phyloP scores from a whole-genome alignment of 2,797 vertebrate genomes.

The Nannoperca obscura region DNA sequence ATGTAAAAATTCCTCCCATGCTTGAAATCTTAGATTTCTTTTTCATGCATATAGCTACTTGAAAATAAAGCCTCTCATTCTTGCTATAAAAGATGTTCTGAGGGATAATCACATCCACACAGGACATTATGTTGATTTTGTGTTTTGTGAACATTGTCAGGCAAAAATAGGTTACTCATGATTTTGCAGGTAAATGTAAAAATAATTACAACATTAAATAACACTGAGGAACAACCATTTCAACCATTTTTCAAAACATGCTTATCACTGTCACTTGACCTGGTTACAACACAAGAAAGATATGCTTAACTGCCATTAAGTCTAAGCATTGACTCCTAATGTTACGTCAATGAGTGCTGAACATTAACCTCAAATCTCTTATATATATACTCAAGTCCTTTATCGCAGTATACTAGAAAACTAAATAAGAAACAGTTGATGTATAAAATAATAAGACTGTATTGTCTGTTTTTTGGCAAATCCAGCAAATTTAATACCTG shows the following conservation, averaged over 20 bases:
- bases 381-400: not conserved
- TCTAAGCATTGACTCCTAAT: not conserved
- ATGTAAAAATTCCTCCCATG: conserved; percentile 80
- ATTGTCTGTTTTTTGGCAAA: not conserved
- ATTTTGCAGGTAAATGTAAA: conserved; percentile 12
- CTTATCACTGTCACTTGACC: conserved; percentile 8
- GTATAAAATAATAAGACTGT: not conserved
- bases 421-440: not conserved
- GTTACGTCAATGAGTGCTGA: not conserved
- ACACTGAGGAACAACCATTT: not conserved
- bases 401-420: not conserved
- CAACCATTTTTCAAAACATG: not conserved
- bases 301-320: not conserved
- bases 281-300: conserved; percentile 6
- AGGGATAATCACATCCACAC: conserved; percentile 31
- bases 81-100: conserved; percentile 8
- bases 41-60: conserved; percentile 58
- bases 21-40: conserved; percentile 67
- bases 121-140: not conserved
- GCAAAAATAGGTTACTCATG: not conserved
- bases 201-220: not conserved
- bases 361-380: conserved; percentile 1
- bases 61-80: conserved; percentile 31
- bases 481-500: not conserved
- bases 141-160: not conserved